Evolutionary conservation across 2,888 invertebrate species (phyloP).

Genomic region (Willowsia nigromaculata): DNA sequence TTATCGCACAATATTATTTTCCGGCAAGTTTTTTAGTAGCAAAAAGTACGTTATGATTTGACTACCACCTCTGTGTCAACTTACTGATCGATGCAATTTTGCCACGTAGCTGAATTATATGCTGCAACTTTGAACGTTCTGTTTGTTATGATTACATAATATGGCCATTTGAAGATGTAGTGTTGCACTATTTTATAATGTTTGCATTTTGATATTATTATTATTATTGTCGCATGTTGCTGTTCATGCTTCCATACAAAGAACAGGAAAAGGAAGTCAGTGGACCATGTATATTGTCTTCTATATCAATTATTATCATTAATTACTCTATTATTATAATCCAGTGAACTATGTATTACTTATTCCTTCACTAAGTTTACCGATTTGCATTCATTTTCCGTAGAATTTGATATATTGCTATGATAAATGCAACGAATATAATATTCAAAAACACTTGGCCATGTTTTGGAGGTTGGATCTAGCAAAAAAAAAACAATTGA

Average conservation of each 20-base stretch:
- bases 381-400: conserved; percentile 54
- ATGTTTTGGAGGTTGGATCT: conserved; percentile 76
- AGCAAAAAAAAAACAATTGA: conserved; percentile 30
- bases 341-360: conserved; percentile 49
- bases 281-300: conserved; percentile 75
- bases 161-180: conserved; percentile 17
- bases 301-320: conserved; percentile 30
- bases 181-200: conserved; percentile 36
- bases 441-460: conserved; percentile 46
- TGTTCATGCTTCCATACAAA: conserved; percentile 74
- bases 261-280: conserved; percentile 77
- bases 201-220: conserved; percentile 42
- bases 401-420: conserved; percentile 44
- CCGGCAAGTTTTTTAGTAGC: neutral
- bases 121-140: neutral
- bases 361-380: conserved; percentile 54
- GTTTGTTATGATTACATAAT: neutral
- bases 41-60: conserved; percentile 24
- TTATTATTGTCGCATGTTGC: conserved; percentile 70
- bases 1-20: neutral
- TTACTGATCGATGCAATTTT: neutral
- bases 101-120: neutral
- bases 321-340: conserved; percentile 31
- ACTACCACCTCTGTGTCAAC: neutral
- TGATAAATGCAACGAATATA: conserved; percentile 44